Percentiles rank a stretch among this genome's conserved stretches.
phyloP scores from a whole-genome alignment of 2,888 invertebrate genomes.

The Stegophylla sp. region DNA sequence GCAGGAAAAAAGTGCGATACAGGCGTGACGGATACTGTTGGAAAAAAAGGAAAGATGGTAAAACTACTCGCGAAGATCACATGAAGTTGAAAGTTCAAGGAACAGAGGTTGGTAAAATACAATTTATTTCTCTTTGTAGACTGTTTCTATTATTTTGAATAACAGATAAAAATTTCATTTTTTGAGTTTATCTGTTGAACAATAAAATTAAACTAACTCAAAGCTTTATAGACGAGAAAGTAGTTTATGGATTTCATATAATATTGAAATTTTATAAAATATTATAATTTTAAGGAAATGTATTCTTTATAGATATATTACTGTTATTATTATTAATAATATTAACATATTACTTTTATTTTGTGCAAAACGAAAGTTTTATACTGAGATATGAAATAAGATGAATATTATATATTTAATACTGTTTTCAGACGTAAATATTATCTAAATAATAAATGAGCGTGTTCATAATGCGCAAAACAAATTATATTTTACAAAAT shows the following conservation, averaged over 20 bases:
- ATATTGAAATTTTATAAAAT: too few relatives aligned
- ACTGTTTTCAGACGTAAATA: too few relatives aligned
- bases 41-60: conserved; percentile 98
- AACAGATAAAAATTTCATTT: not conserved
- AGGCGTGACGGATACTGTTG: conserved; percentile 97
- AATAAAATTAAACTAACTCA: not conserved
- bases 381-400: too few relatives aligned
- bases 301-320: not conserved
- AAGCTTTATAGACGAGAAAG: not conserved
- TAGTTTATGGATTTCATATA: not conserved
- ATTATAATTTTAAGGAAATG: not conserved
- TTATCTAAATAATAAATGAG: too few relatives aligned
- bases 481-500: not conserved
- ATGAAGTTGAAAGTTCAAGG: conserved; percentile 99
- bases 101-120: conserved; percentile 76
- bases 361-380: too few relatives aligned
- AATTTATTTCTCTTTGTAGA: not conserved
- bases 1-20: conserved; percentile 93
- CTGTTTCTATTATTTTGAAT: not conserved
- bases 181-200: not conserved
- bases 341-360: too few relatives aligned
- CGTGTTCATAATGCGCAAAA: too few relatives aligned
- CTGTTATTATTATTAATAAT: too few relatives aligned
- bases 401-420: too few relatives aligned
- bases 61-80: conserved; percentile 97